Base-by-base conservation (phyloP, 2,113 vertebrate species). In the Psephotus haematonotus region DNA sequence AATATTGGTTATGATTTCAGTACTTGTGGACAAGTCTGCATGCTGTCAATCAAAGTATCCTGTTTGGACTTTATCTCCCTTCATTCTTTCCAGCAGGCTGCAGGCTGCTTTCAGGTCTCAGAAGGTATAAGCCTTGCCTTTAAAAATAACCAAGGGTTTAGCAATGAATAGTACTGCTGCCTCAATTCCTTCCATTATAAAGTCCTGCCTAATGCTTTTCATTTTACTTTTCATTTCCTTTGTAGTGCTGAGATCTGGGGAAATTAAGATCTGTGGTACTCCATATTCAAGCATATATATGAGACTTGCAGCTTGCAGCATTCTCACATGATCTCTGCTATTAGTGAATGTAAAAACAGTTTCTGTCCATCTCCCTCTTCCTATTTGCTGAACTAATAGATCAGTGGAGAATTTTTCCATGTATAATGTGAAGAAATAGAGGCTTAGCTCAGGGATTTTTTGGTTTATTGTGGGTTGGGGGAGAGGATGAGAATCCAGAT, bases 91-190 rank as follows among this genome's bases (percentile, higher is more conserved):
- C 77, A 86, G 90, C 76, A 95, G 92, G 27, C 90, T 96, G 95
- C 70, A 80, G 93, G 27, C 80, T 96, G 86, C 95, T 95, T 95
- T 96, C 88, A 88, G 76, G 82, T 95, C 83, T 92, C 90, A 71
- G 92, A 93, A 94, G 72, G 90, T 95, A 95, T 96, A 93, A 95
- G 88, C 82, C 88, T 86, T 95, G 93, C 94, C 95, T 95, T 93
- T 90, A 95, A 96, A 96, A 96, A 86, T 96, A 94, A 88, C 82
- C 57, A 46, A 59, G 76, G 95, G 94, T 90, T 97, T 95, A 97
- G 93, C 92, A 90, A 68, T 97, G 93, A 96, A 96, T 96, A 94
- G 88, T 95, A 86, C 50, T 95, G 94, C 93, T 93, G 71, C 93
- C 92, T 96, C 93, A 94, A 70, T 93, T 97, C 76, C 92, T 93